Evolutionary conservation across 2,888 invertebrate genomes (phyloP), one percentile per base, ranked within the genome.

Genomic region (Eledona agricola): DNA sequence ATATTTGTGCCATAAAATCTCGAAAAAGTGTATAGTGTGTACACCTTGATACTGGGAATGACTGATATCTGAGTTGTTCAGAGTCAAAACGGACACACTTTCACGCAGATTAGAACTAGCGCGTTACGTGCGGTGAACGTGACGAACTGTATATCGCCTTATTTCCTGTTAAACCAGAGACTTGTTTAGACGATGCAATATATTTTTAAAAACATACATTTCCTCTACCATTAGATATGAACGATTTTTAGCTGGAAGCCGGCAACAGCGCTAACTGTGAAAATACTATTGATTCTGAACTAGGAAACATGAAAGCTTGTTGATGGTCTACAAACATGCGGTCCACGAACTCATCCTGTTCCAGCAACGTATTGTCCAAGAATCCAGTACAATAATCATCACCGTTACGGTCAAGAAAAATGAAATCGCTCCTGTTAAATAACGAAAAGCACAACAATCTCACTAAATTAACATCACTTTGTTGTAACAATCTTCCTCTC

Each of bases 251-350:
- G 7, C 16, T 32, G 11, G 9, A 38, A 16, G n/a, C 20, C 31
- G 42, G 42, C 31, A 32, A 45, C 47, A 22, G 2, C 6, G 37
- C 37, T 37, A 45, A 45, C 45, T 45, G 34, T 34, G 20, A 47
- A 37, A 23, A 45, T 45, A 43, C 42, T 51, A 40, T 50, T 50
- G 50, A 49, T 49, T 49, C 49, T 49, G 38, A 29, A 49, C 31
- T 50, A 31, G 51, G 37, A 43, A 45, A 51, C 45, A 37, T 31
- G 45, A 51, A 43, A 29, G 45, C 49, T 35, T 38, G 49, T 45
- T 37, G 51, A 26, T 45, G 22, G 29, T 51, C 51, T 32, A 35
- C 42, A 42, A 42, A 51, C 51, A 32, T 45, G 47, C 49, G 40
- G 40, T 40, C 31, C 49, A 50, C 37, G 37, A 47, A 47, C 32